These are phyloP conservation scores for Tachystola acroxantha DNA, from an alignment of 2,888 invertebrate species.

Conservation along the genomic window DNA sequence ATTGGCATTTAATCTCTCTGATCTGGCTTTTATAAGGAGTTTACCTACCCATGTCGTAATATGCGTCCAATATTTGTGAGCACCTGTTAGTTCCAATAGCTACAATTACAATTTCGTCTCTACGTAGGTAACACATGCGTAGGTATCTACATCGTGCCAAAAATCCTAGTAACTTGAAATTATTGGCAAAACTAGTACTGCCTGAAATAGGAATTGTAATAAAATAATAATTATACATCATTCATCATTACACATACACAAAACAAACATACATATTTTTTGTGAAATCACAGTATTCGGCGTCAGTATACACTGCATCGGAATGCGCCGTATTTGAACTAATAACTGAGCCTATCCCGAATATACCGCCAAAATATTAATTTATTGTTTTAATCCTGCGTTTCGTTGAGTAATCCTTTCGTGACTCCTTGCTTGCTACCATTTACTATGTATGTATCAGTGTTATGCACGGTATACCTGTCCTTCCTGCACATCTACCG, in stretches of 20 bases:
- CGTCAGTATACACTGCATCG: slow-evolving; percentile 47
- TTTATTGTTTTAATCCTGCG: slow-evolving; percentile 49
- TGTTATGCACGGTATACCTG: slow-evolving; percentile 71
- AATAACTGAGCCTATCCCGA: slow-evolving; percentile 55
- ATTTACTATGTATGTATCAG: slow-evolving; percentile 51
- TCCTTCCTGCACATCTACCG: slow-evolving; percentile 68
- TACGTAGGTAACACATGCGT: no score
- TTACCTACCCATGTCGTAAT: slow-evolving; percentile 15
- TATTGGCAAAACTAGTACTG: slow-evolving; percentile 42
- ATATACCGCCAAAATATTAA: slow-evolving; percentile 49
- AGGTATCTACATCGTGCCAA: neutral
- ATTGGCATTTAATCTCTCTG: slow-evolving; percentile 25
- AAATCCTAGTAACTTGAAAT: slow-evolving; percentile 6
- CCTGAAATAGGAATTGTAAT: slow-evolving; percentile 21
- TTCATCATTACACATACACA: slow-evolving; percentile 36
- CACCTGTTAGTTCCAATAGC: slow-evolving; percentile 21
- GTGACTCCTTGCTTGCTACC: slow-evolving; percentile 68
- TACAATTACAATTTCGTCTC: slow-evolving; percentile 6
- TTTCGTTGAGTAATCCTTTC: slow-evolving; percentile 54
- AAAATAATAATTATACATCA: slow-evolving; percentile 30
- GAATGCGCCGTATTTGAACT: slow-evolving; percentile 57
- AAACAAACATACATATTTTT: slow-evolving; percentile 30
- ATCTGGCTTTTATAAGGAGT: slow-evolving; percentile 21
- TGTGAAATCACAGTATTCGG: slow-evolving; percentile 8
- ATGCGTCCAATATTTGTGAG: slow-evolving; percentile 34